Percentiles rank a stretch among this genome's conserved stretches.
Evolutionary conservation across 2,888 invertebrate species (phyloP).

Genomic region (Cotesia congregata): DNA sequence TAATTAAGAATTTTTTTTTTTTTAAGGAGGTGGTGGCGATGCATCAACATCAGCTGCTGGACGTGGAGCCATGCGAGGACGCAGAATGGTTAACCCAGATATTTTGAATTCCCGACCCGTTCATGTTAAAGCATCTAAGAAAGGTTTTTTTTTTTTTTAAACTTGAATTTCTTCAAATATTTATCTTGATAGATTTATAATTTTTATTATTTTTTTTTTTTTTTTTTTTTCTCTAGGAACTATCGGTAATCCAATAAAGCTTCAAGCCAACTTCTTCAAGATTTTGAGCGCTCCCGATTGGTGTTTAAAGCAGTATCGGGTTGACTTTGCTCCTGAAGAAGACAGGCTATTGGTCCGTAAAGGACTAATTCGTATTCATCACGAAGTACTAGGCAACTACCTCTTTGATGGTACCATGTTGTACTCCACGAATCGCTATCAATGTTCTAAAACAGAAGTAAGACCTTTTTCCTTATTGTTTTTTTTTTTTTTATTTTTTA

Average conservation of each 20-base stretch:
- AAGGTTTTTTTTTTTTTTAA: constrained; percentile 56
- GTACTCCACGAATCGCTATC: constrained; percentile 75
- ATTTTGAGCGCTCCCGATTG: constrained; percentile 77
- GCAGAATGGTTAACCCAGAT: constrained; percentile 71
- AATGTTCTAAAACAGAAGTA: constrained; percentile 48
- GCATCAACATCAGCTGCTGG: constrained; percentile 65
- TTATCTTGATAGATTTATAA: neutral
- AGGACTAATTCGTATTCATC: constrained; percentile 74
- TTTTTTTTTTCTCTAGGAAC: constrained; percentile 68
- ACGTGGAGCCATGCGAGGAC: constrained; percentile 74
- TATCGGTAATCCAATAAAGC: constrained; percentile 71
- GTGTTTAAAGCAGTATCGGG: constrained; percentile 82
- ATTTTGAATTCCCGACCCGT: constrained; percentile 69
- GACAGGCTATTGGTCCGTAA: constrained; percentile 77
- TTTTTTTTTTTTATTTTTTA: neutral
- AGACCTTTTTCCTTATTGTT: neutral
- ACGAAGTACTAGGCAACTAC: constrained; percentile 74
- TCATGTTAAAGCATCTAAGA: constrained; percentile 55
- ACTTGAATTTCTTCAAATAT: neutral
- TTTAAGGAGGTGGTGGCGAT: constrained; percentile 47
- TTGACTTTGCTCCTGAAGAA: constrained; percentile 81
- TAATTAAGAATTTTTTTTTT: neutral
- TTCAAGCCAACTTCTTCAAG: constrained; percentile 79
- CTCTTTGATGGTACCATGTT: constrained; percentile 82
- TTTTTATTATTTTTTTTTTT: neutral